phyloP scores from a whole-genome alignment of 2,888 invertebrate species.

The Rutpela maculata region DNA sequence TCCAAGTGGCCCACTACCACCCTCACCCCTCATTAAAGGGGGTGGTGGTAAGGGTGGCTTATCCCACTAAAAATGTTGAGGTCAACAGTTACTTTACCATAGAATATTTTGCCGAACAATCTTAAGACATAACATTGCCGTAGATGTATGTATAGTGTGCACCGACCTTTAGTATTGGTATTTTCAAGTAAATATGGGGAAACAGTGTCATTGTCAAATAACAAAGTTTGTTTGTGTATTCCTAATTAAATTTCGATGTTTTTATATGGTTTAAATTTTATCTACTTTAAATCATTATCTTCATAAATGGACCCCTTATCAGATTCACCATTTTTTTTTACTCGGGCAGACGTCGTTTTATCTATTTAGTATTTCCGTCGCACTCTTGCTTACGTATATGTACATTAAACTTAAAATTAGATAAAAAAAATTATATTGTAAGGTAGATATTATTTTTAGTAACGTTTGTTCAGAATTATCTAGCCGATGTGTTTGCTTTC shows the following conservation, averaged over 20 bases:
- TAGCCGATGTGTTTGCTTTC: constrained; percentile 16
- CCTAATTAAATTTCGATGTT: constrained; percentile 33
- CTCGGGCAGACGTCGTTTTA: constrained; percentile 5
- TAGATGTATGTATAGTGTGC: too few relatives aligned
- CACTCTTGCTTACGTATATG: not conserved
- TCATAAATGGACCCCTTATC: constrained; percentile 21
- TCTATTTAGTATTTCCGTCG: constrained; percentile 15
- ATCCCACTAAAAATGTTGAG: too few relatives aligned
- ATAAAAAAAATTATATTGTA: constrained; percentile 31
- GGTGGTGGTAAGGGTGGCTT: too few relatives aligned
- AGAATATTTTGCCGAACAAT: too few relatives aligned
- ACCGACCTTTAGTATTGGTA: too few relatives aligned
- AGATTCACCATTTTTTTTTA: constrained; percentile 24
- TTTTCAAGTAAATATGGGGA: too few relatives aligned
- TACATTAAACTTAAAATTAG: constrained; percentile 31
- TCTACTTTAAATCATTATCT: constrained; percentile 17
- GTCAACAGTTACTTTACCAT: too few relatives aligned
- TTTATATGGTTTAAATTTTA: constrained; percentile 22
- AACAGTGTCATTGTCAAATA: not conserved
- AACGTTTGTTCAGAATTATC: constrained; percentile 17
- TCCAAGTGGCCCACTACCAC: too few relatives aligned
- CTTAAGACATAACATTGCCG: too few relatives aligned
- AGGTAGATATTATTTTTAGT: constrained; percentile 23
- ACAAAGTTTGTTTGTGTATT: not conserved
- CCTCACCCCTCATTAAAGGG: too few relatives aligned